Evolutionary conservation across 2,113 vertebrate species (phyloP).

Genomic region (Pachycephala philippinensis): DNA sequence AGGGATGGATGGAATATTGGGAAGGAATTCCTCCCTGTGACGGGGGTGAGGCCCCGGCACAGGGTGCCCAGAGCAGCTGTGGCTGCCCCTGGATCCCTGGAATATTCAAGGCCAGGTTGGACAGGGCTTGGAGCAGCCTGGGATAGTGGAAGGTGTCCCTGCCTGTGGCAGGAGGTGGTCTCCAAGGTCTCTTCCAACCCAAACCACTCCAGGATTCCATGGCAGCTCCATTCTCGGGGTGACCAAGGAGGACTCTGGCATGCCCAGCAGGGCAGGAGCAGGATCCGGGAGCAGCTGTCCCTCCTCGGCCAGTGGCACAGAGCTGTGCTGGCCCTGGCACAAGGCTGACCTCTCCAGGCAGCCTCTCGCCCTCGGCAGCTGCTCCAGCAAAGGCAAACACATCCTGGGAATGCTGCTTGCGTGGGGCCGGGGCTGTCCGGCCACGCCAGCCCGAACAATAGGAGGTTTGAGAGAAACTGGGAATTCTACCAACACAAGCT

Average conservation of each 20-base stretch:
- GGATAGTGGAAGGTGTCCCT: not conserved
- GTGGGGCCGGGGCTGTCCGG: not conserved
- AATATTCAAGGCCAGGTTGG: not conserved
- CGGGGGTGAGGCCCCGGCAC: rapidly evolving
- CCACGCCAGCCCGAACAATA: not conserved
- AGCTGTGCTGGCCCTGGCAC: not conserved
- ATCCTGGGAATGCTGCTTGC: rapidly evolving
- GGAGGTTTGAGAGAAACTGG: not conserved
- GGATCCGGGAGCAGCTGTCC: not conserved
- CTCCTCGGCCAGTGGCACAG: rapidly evolving
- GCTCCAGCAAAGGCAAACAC: not conserved
- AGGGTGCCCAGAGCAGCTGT: not conserved
- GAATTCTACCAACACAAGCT: not conserved
- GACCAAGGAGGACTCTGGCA: rapidly evolving
- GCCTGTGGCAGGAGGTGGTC: not conserved
- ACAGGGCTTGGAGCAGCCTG: not conserved
- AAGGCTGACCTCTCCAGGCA: not conserved
- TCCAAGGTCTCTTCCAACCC: not conserved
- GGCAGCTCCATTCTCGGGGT: not conserved
- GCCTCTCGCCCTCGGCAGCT: rapidly evolving
- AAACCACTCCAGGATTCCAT: not conserved
- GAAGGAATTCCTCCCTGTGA: not conserved
- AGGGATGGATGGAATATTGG: not conserved
- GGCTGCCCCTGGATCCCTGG: not conserved
- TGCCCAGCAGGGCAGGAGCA: not conserved